These are phyloP conservation scores for Meiosimyza platycephala DNA, from an alignment of 2,888 invertebrate species.

Conservation along the genomic window DNA sequence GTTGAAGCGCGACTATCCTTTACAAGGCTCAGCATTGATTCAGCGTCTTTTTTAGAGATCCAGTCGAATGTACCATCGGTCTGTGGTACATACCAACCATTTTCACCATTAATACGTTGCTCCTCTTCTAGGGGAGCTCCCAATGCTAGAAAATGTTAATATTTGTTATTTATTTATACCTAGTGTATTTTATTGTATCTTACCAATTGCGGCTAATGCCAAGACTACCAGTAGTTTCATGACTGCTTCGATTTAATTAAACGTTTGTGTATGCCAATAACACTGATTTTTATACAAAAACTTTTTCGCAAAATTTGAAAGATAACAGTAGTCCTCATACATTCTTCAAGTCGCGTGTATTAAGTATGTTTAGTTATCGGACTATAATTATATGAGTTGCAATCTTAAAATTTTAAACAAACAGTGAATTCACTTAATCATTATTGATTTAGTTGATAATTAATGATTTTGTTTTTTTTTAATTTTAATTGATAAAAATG, in stretches of 20 bases:
- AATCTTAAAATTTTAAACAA: too few relatives aligned
- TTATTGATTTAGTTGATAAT: too few relatives aligned
- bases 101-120: slow-evolving; percentile 45
- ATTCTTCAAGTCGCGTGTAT: too few relatives aligned
- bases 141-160: not conserved
- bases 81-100: slow-evolving; percentile 48
- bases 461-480: too few relatives aligned
- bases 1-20: not conserved
- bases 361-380: too few relatives aligned
- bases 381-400: too few relatives aligned
- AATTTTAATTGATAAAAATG: not conserved
- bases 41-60: slow-evolving; percentile 34
- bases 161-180: too few relatives aligned
- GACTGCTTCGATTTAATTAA: not conserved
- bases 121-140: slow-evolving; percentile 21
- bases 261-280: too few relatives aligned
- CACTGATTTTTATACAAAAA: too few relatives aligned
- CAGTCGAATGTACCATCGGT: slow-evolving; percentile 43
- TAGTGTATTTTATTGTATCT: not conserved
- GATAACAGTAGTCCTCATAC: too few relatives aligned
- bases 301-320: too few relatives aligned
- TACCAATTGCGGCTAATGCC: slow-evolving; percentile 5
- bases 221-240: slow-evolving; percentile 19
- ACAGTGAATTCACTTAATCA: too few relatives aligned
- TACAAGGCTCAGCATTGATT: slow-evolving; percentile 1